Evolutionary conservation across 2,888 invertebrate genomes (phyloP).

Genomic region (Phymatocera aterrima): DNA sequence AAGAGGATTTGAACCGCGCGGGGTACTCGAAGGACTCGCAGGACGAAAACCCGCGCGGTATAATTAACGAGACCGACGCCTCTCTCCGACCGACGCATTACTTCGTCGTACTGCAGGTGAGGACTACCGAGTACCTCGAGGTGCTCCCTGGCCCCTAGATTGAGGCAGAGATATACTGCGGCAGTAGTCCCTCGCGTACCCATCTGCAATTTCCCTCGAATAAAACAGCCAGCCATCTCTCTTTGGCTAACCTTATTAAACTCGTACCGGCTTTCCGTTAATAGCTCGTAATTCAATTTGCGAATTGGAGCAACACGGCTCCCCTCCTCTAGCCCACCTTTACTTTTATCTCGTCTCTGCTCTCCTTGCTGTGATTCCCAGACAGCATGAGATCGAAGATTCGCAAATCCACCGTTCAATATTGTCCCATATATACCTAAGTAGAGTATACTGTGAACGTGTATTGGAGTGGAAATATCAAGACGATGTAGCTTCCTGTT

Average conservation of each 20-base stretch:
- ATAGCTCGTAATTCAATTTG: slow-evolving; percentile 46
- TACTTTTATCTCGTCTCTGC: background rate
- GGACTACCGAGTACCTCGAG: slow-evolving; percentile 1
- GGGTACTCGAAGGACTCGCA: slow-evolving; percentile 7
- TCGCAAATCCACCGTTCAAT: background rate
- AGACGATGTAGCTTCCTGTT: background rate
- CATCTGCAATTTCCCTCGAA: slow-evolving; percentile 38
- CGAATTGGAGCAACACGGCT: slow-evolving; percentile 11
- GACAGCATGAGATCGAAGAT: background rate
- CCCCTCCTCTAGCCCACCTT: background rate
- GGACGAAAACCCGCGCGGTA: slow-evolving; percentile 12
- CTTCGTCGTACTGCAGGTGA: slow-evolving; percentile 48
- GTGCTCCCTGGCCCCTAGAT: background rate
- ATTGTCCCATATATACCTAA: background rate
- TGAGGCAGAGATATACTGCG: slow-evolving; percentile 25
- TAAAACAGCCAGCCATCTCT: slow-evolving; percentile 45
- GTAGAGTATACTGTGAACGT: background rate
- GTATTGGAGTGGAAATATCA: background rate
- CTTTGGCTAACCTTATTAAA: slow-evolving; percentile 49
- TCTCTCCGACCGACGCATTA: slow-evolving; percentile 59
- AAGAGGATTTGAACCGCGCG: background rate
- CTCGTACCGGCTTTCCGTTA: slow-evolving; percentile 33
- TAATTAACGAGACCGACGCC: slow-evolving; percentile 63
- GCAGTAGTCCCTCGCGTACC: slow-evolving; percentile 17
- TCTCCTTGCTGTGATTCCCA: slow-evolving; percentile 1